Evolutionary conservation across 53 echinoderm and acorn worm genomes (phyloP), one percentile per base, ranked within the genome.

Genomic region (Pentamera pediparva): DNA sequence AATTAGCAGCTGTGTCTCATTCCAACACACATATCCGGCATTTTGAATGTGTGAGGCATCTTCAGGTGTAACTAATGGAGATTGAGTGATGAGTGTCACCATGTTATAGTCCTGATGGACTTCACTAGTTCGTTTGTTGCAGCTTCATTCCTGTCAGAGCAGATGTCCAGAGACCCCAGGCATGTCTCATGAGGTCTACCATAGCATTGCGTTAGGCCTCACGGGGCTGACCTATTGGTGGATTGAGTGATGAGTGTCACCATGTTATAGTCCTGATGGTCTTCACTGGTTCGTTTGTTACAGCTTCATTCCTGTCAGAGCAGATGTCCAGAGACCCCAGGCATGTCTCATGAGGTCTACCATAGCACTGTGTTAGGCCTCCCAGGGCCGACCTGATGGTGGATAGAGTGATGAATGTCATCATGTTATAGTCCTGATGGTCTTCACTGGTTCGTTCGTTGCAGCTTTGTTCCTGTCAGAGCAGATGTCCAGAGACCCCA

Each of bases 401-500:
- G 15, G 43, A 41, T 41, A 10, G 43, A 41, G 9, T 15, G 15
- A 10, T 41, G 9, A 41, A 15, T 41, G n/a, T n/a, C n/a, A n/a
- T n/a, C n/a, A n/a, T n/a, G n/a, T n/a, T n/a, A n/a, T n/a, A n/a
- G n/a, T 10, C 51, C 26, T 43, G 20, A 3, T 41, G 9, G 17
- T 26, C 0, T 33, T 45, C 18, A 20, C 29, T 8, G 31, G 5
- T 38, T n/a, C 31, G 17, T 32, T 17, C 35, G 26, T 19, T 51
- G 8, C 55, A 89, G 89, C 55, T 90, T 86, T 64, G 62, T 90
- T 4, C 55, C 79, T 1, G 86, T 78, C 1, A 58, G 76, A 39
- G 86, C 87, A 27, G 91, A 88, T 59, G 86, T 96, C 5, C 85
- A 96, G 64, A 81, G 85, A 32, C 96, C 96, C 13, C 91, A 88